Base-by-base conservation (phyloP, 2,888 invertebrate genomes). In the Hanleya hanleyi region DNA sequence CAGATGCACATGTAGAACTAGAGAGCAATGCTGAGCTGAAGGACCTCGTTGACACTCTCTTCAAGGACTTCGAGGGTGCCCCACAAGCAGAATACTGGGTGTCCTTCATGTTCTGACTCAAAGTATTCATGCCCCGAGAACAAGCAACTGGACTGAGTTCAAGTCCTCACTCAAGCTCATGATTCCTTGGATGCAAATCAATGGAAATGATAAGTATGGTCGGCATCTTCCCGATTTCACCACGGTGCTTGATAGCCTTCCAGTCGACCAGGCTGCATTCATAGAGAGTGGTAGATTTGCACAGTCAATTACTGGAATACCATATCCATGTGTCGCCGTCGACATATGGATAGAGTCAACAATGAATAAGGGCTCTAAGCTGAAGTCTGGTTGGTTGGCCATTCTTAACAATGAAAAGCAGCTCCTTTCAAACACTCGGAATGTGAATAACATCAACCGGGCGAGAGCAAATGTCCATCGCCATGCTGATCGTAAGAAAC, bases 331-430 rank as follows among this genome's bases (percentile, higher is more conserved):
- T 33, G 9, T 64, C 29, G 29, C 32, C 9, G 7, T 64, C 12
- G 64, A 64, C 64, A n/a, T 64, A 26, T 64, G 64, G 64, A 64
- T 64, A 32, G 64, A 64, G 32, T 32, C 33, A n/a, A 64, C 64
- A 32, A 64, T 64, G 64, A 64, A 64, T 33, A 64, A 64, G 33
- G 64, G 64, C 5, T 64, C 35, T 35, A 64, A 64, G 33, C 9
- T 64, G 35, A 64, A 64, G 64, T 26, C 64, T 12, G 64, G 64
- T 15, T 64, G 64, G 64, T 35, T 64, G 9, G 33, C 12, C 26
- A 64, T 64, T 33, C 33, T 64, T 7, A 64, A 64, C 29, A 64
- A 64, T 64, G 35, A 64, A 29, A 64, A 64, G 35, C 26, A 32
- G 64, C 64, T 64, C 7, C 29, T 33, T 7, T 29, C 64, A 9